Evolutionary conservation across 2,797 vertebrate species (phyloP), one percentile per base, ranked within the genome.

Genomic region (Taenioides sp.): DNA sequence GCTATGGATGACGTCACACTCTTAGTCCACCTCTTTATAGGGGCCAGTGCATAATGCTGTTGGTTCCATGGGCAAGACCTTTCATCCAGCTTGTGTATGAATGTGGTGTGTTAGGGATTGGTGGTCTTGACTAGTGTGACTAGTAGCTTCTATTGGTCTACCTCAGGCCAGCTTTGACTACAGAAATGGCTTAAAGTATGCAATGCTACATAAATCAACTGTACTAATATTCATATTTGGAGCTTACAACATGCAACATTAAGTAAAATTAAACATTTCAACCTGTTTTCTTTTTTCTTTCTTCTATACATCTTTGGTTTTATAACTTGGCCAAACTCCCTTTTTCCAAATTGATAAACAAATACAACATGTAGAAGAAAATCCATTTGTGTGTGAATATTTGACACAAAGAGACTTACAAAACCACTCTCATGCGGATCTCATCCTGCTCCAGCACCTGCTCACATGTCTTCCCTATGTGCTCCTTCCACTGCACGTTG

Each of bases 401-500:
- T 16, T 22, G 22, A 65, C 40, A 64, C 2, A 0, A 16, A 59
- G 60, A 18, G 70, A 96, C 97, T 97, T 89, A 98, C 97, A 98
- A 94, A 58, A 95, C 94, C 1, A 98, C 97, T 79, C 97, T 95
- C 87, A 98, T 97, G 82, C 95, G 96, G 87, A 98, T 97, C 92
- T 99, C 97, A 40, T 98, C 96, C 77, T 95, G 95, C 89, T 98
- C 97, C 67, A 97, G 94, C 87, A 99, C 95, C 90, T 99, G 94
- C 83, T 97, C 96, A 0, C 97, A 99, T 40, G 96, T 98, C 91
- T 98, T 96, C 77, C 96, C 97, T 47, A 93, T 93, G 72, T 99
- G 97, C 76, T 96, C 95, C 88, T 99, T 99, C 97, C 97, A 99
- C 83, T 96, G 92, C 79, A 97, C 95, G 70, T 98, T 96, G 85